These are phyloP conservation scores for Gouania willdenowi DNA, from an alignment of 2,797 vertebrate genomes.

Conservation along the genomic window DNA sequence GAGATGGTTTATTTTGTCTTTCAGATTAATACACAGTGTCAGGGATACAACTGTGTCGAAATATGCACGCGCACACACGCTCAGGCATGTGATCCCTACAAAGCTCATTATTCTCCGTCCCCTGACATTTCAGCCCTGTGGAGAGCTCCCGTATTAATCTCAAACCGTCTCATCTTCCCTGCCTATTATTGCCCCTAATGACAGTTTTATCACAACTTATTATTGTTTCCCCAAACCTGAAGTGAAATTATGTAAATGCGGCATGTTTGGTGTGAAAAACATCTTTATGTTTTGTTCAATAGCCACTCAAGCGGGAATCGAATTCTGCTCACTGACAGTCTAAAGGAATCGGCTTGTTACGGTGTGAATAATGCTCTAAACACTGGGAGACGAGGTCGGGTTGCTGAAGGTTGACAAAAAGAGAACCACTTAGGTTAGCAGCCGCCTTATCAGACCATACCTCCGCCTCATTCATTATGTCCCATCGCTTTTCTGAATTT, in stretches of 20 bases:
- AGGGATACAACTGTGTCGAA: slow-evolving; percentile 10
- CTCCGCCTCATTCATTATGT: slow-evolving; percentile 64
- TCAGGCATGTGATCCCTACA: slow-evolving; percentile 49
- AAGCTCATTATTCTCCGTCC: slow-evolving; percentile 68
- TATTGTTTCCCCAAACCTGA: slow-evolving; percentile 61
- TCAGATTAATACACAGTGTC: slow-evolving; percentile 24
- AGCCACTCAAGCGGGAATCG: slow-evolving; percentile 69
- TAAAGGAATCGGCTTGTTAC: slow-evolving; percentile 77
- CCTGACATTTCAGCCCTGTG: slow-evolving; percentile 63
- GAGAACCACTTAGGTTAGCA: slow-evolving; percentile 64
- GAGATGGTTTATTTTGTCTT: slow-evolving; percentile 34
- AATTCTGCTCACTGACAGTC: slow-evolving; percentile 67
- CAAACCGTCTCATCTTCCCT: slow-evolving; percentile 30
- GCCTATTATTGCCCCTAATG: slow-evolving; percentile 57
- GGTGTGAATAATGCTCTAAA: slow-evolving; percentile 61
- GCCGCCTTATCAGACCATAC: slow-evolving; percentile 60
- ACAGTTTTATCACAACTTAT: slow-evolving; percentile 78
- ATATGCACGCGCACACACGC: slow-evolving; percentile 4
- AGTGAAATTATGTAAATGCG: slow-evolving; percentile 74
- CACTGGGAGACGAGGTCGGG: slow-evolving; percentile 40
- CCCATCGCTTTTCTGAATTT: slow-evolving; percentile 56
- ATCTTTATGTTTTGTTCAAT: slow-evolving; percentile 64
- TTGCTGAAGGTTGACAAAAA: slow-evolving; percentile 65
- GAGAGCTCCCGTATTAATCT: slow-evolving; percentile 69
- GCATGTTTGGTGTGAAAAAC: slow-evolving; percentile 54